phyloP scores from a whole-genome alignment of 2,888 invertebrate species.

The Andricus curvator region DNA sequence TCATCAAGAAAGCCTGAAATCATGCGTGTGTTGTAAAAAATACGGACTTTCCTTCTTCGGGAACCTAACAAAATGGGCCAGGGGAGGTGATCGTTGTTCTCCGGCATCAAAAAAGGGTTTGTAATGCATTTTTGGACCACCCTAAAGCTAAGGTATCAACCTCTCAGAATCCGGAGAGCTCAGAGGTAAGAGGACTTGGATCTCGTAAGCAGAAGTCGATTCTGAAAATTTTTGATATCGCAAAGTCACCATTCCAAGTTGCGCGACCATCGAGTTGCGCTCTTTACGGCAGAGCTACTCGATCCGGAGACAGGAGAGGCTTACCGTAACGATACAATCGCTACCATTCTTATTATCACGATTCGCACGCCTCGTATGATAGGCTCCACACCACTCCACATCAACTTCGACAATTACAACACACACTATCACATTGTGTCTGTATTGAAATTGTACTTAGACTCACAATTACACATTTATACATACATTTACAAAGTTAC shows the following conservation, averaged over 20 bases:
- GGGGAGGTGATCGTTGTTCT: no score
- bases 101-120: no score
- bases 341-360: conserved; percentile 15
- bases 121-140: no score
- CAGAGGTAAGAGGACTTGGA: neutral
- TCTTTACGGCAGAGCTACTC: conserved; percentile 57
- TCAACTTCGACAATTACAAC: neutral
- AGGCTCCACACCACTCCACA: neutral
- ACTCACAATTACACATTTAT: neutral
- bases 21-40: no score
- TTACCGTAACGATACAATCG: neutral
- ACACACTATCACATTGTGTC: neutral
- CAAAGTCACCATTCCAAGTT: conserved; percentile 54
- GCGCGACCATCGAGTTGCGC: conserved; percentile 61
- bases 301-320: neutral
- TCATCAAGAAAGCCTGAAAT: no score
- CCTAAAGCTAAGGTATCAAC: no score
- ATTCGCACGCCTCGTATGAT: neutral
- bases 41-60: no score
- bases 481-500: neutral
- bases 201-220: conserved; percentile 54
- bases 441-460: neutral
- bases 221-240: conserved; percentile 59
- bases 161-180: no score
- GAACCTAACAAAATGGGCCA: no score